These are phyloP conservation scores for Muscicapa adusta DNA, from an alignment of 2,113 vertebrate species.

Conservation along the genomic window DNA sequence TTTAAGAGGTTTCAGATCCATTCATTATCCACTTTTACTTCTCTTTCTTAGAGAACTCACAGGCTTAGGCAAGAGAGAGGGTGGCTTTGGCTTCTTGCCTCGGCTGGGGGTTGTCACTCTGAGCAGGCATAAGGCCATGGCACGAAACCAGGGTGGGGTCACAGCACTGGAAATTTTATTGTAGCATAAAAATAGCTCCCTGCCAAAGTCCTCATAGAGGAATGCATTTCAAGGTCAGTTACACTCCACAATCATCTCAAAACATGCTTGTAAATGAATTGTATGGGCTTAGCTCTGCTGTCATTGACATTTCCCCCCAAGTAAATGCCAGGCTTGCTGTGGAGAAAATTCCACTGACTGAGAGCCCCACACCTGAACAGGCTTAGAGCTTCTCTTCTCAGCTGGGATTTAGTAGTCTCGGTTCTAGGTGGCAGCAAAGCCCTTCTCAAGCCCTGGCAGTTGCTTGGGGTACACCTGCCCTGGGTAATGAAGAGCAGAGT, in stretches of 20 bases:
- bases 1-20: neutral
- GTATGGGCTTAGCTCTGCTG: neutral
- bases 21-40: neutral
- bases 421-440: conserved; percentile 62
- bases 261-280: neutral
- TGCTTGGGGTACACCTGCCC: neutral
- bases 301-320: neutral
- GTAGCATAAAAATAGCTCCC: neutral
- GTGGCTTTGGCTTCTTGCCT: neutral
- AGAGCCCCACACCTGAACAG: neutral
- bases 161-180: neutral
- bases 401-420: conserved; percentile 4
- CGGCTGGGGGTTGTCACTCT: neutral
- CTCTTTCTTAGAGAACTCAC: neutral
- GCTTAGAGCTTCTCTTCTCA: neutral
- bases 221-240: neutral
- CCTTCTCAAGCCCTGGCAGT: neutral
- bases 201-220: neutral
- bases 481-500: neutral
- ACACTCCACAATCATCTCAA: neutral
- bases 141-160: neutral
- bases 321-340: neutral
- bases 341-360: neutral
- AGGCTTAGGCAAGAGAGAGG: neutral
- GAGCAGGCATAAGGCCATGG: fast-evolving